Evolutionary conservation across 2,113 vertebrate species (phyloP).

Genomic region (Phylloscopus trochiloides): DNA sequence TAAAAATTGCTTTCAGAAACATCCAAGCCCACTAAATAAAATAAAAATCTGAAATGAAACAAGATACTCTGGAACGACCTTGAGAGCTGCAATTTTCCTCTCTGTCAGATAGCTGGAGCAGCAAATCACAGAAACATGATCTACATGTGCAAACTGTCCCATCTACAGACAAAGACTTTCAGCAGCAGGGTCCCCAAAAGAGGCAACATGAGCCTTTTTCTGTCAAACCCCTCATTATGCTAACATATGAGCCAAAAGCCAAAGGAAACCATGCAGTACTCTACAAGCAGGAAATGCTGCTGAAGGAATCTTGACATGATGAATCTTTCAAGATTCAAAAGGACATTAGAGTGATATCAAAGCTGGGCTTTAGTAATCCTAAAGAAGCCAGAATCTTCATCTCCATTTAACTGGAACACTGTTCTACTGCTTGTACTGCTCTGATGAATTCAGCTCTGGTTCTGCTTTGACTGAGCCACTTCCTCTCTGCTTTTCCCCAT

Average conservation of each 20-base stretch:
- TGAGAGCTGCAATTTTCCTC: not conserved
- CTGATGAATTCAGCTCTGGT: not conserved
- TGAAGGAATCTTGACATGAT: not conserved
- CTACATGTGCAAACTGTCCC: not conserved
- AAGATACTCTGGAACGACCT: not conserved
- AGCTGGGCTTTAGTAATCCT: not conserved
- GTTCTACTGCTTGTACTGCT: not conserved
- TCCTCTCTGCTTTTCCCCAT: not conserved
- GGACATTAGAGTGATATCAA: not conserved
- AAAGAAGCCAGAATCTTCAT: not conserved
- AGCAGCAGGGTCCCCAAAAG: not conserved
- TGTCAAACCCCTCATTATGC: not conserved
- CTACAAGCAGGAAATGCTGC: not conserved
- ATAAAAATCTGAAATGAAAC: constrained; percentile 20
- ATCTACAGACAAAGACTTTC: not conserved
- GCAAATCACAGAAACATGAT: not conserved
- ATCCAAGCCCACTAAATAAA: constrained; percentile 20
- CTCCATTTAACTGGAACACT: not conserved
- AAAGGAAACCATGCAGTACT: not conserved
- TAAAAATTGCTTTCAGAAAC: constrained; percentile 34
- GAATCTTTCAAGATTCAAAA: not conserved
- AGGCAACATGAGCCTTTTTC: not conserved
- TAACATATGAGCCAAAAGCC: not conserved
- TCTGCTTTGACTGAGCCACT: not conserved
- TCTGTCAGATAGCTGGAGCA: not conserved